phyloP scores from a whole-genome alignment of 2,797 vertebrate species.

The Macropus fuliginosus region DNA sequence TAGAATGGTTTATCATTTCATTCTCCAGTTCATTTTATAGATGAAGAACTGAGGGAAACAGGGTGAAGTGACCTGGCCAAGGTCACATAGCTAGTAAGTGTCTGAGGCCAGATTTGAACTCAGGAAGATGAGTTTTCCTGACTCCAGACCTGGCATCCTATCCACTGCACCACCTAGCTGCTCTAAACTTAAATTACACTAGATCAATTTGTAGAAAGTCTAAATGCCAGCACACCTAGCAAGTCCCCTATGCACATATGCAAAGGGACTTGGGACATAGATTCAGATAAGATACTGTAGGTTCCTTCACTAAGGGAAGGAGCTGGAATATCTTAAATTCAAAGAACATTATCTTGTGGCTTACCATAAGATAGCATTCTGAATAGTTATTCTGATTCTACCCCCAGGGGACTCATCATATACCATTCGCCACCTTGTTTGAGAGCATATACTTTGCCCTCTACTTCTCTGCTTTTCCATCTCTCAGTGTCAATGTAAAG shows the following conservation, averaged over 20 bases:
- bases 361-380: neutral
- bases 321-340: neutral
- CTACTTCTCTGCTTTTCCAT: neutral
- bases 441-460: neutral
- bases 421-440: neutral
- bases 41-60: neutral
- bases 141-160: neutral
- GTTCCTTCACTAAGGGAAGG: neutral
- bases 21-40: neutral
- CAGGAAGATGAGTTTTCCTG: neutral
- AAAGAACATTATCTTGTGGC: neutral
- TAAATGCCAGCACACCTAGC: neutral
- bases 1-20: neutral
- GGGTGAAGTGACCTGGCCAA: neutral
- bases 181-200: neutral
- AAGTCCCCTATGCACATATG: neutral
- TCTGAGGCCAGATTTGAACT: neutral
- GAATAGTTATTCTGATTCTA: neutral
- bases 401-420: neutral
- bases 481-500: neutral
- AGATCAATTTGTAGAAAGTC: neutral
- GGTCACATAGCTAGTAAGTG: neutral
- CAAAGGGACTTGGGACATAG: neutral
- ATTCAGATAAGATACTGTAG: neutral
- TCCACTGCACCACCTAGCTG: neutral